A percentile compares a stretch with the other conserved stretches of the same genome.
Evolutionary conservation across 2,888 invertebrate species (phyloP).

Genomic region (Tipula confusa): DNA sequence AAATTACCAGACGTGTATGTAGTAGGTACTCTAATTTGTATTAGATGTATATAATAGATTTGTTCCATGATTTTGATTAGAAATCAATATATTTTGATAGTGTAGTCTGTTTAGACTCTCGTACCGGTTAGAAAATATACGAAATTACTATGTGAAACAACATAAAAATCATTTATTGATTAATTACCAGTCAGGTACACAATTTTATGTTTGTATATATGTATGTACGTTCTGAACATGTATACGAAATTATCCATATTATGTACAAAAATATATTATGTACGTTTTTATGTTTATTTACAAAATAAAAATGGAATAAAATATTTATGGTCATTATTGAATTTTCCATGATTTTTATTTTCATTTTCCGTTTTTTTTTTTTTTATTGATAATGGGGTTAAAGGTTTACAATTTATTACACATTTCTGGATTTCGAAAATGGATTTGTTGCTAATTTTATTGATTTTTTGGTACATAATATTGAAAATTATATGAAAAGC

Average conservation of each 20-base stretch:
- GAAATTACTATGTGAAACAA: background rate
- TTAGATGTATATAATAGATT: background rate
- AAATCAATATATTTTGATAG: background rate
- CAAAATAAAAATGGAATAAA: background rate
- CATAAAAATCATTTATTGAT: background rate
- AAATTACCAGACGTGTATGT: background rate
- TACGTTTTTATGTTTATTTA: slow-evolving; percentile 25
- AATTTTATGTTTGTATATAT: background rate
- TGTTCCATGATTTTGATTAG: background rate
- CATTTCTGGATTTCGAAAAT: background rate
- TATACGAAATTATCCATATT: background rate
- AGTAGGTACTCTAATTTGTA: background rate
- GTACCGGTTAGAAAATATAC: background rate
- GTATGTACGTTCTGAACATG: background rate
- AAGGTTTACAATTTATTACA: slow-evolving; percentile 12
- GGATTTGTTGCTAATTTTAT: slow-evolving; percentile 12
- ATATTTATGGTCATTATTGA: slow-evolving; percentile 20
- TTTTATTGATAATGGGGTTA: background rate
- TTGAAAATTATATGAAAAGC: background rate
- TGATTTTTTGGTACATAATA: background rate
- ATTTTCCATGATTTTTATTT: background rate
- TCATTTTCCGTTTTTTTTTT: background rate
- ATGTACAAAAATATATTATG: background rate
- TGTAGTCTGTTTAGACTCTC: background rate
- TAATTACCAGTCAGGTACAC: background rate